phyloP scores from a whole-genome alignment of 2,797 vertebrate genomes.

The Chelonia mydas region DNA sequence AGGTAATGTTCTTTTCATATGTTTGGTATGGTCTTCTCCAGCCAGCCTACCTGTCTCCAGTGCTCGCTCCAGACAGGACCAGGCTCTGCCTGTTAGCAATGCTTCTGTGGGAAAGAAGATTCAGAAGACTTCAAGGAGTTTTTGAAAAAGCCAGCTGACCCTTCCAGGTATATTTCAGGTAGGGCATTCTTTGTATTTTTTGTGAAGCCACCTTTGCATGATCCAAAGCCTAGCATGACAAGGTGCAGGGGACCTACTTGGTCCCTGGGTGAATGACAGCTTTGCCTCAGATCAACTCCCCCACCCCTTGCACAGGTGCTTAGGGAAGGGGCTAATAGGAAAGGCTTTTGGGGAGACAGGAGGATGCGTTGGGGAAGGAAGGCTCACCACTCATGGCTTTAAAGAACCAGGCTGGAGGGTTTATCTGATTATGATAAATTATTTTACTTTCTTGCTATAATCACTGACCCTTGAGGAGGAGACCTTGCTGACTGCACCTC shows the following conservation, averaged over 20 bases:
- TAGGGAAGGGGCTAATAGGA: not conserved
- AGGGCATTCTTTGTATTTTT: not conserved
- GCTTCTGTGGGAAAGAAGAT: accelerated
- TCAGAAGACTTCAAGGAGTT: not conserved
- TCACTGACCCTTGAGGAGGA: not conserved
- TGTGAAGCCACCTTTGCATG: not conserved
- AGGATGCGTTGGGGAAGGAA: not conserved
- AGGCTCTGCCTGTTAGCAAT: not conserved
- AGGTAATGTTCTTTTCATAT: not conserved
- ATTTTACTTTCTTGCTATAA: not conserved
- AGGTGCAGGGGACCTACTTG: not conserved
- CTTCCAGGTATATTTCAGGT: accelerated
- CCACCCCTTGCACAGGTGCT: not conserved
- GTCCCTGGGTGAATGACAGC: not conserved
- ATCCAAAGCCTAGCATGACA: not conserved
- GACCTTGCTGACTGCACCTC: not conserved
- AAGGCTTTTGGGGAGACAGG: not conserved
- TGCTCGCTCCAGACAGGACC: not conserved
- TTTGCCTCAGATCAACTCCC: not conserved
- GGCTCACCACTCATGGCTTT: not conserved
- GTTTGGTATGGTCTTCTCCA: not conserved
- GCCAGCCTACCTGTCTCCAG: accelerated
- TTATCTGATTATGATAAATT: not conserved
- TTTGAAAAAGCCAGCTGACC: not conserved
- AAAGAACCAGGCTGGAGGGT: not conserved